A percentile compares a stretch with the other conserved stretches of the same genome.
phyloP scores from a whole-genome alignment of 2,797 vertebrate genomes.

The Spinus pinus region DNA sequence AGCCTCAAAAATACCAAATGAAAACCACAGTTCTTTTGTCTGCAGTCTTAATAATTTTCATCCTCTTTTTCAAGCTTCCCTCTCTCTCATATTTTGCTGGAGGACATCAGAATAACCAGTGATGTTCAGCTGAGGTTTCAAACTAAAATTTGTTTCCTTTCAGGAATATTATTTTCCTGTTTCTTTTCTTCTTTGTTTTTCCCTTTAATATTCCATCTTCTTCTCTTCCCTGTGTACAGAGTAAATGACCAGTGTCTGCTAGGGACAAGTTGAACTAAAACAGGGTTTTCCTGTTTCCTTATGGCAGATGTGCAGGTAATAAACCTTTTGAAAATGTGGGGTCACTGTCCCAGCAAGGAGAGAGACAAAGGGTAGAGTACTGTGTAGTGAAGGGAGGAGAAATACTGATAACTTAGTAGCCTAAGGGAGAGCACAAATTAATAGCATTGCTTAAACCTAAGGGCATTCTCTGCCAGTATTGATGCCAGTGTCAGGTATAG shows the following conservation, averaged over 20 bases:
- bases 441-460: background rate
- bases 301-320: background rate
- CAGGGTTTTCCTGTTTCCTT: background rate
- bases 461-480: background rate
- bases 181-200: background rate
- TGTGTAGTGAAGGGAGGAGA: background rate
- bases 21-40: conserved; percentile 62
- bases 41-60: conserved; percentile 59
- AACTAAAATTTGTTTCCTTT: conserved; percentile 36
- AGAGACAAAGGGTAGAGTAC: background rate
- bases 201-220: background rate
- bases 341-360: background rate
- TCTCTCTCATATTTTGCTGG: conserved; percentile 48
- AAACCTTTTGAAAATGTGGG: background rate
- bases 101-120: conserved; percentile 46
- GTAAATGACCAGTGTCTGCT: background rate
- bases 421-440: background rate
- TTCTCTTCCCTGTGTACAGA: background rate
- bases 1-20: conserved; percentile 61
- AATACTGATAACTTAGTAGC: background rate
- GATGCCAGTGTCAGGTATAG: background rate
- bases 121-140: conserved; percentile 28
- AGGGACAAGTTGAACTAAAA: background rate
- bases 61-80: conserved; percentile 46
- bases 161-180: background rate